Conservation (phyloP, 2,888 invertebrate species). For the Ochropleura leucogaster region DNA sequence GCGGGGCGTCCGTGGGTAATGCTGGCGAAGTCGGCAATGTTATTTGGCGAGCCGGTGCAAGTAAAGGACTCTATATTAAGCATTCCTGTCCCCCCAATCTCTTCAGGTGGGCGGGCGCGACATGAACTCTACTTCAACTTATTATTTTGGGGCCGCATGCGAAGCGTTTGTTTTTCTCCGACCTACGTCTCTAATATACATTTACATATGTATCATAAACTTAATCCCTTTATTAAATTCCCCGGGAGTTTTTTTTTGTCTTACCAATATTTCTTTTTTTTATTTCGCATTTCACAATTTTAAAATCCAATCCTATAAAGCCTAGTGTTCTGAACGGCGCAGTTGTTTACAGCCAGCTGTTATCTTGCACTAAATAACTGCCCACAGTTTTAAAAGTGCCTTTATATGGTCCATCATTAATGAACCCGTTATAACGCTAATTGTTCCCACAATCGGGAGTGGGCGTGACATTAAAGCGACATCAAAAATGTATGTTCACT, state of each 20-base stretch:
- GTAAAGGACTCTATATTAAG: slow-evolving; percentile 90
- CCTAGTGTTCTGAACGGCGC: slow-evolving; percentile 49
- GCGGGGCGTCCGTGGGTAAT: slow-evolving; percentile 72
- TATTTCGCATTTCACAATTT: slow-evolving; percentile 56
- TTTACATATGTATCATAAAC: slow-evolving; percentile 81
- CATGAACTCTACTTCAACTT: slow-evolving; percentile 88
- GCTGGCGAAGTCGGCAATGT: slow-evolving; percentile 83
- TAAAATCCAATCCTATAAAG: slow-evolving; percentile 53
- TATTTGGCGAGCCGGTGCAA: slow-evolving; percentile 87
- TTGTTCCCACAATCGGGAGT: slow-evolving; percentile 85
- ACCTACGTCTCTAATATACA: slow-evolving; percentile 78
- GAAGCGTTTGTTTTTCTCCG: slow-evolving; percentile 86
- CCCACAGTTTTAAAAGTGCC: slow-evolving; percentile 64
- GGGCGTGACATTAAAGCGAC: slow-evolving; percentile 85
- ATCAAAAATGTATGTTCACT: slow-evolving; percentile 88
- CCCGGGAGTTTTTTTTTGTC: slow-evolving; percentile 68
- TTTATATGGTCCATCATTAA: slow-evolving; percentile 75
- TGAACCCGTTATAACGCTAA: slow-evolving; percentile 88
- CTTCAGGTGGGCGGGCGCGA: slow-evolving; percentile 86
- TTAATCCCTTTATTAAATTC: slow-evolving; percentile 87
- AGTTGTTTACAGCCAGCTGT: slow-evolving; percentile 58
- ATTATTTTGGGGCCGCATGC: slow-evolving; percentile 86
- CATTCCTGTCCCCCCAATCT: slow-evolving; percentile 88
- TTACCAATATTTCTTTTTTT: slow-evolving; percentile 70
- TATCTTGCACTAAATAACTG: slow-evolving; percentile 69